phyloP scores from a whole-genome alignment of 1,140 invertebrate genomes.

The Trichonephila clavata region DNA sequence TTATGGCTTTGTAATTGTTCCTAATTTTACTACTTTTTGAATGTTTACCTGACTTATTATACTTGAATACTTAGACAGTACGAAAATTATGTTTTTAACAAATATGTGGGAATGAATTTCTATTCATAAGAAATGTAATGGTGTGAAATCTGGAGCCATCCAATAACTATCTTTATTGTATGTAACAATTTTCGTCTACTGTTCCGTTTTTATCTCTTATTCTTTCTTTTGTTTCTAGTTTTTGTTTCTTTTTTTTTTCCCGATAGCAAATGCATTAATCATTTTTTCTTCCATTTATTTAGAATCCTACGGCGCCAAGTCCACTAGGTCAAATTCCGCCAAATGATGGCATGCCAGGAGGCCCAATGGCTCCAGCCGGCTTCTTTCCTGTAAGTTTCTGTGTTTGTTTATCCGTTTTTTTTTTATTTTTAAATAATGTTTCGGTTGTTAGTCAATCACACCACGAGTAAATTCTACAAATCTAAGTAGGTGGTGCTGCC shows the following conservation, averaged over 20 bases:
- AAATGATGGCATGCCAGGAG: conserved; percentile 93
- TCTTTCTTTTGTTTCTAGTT: not conserved
- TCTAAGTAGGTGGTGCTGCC: conserved; percentile 15
- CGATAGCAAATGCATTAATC: not conserved
- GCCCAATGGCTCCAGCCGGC: conserved; percentile 92
- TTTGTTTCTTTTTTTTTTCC: no score
- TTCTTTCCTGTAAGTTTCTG: conserved; percentile 92
- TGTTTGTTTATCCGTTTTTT: not conserved
- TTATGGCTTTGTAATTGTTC: no score
- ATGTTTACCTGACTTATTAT: no score
- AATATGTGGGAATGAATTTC: no score
- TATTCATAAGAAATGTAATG: no score
- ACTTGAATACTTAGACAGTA: no score
- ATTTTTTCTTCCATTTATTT: conserved; percentile 76
- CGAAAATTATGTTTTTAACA: no score
- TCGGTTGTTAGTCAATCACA: not conserved
- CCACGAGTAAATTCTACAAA: not conserved
- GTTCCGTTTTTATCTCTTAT: no score
- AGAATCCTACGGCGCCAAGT: conserved; percentile 83
- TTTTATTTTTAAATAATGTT: not conserved
- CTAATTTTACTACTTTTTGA: no score
- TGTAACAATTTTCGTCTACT: no score
- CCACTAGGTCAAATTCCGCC: conserved; percentile 84
- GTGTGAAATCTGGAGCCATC: no score
- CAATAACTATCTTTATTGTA: no score